Conservation (phyloP, 2,888 invertebrate genomes). For the Serrognathus titanus region DNA sequence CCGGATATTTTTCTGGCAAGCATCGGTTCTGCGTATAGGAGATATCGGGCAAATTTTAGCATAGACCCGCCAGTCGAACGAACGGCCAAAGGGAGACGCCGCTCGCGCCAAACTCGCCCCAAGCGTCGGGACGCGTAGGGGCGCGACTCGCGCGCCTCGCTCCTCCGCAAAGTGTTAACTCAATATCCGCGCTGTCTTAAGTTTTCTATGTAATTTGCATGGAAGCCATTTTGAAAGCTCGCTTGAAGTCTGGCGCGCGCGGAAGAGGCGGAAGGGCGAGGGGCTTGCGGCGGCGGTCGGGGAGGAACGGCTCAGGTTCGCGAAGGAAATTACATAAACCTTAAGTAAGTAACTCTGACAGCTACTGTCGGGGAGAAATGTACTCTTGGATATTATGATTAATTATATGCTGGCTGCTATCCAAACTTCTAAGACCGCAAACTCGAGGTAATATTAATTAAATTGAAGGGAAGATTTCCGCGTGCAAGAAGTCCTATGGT, state of each 20-base stretch:
- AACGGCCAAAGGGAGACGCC: not conserved
- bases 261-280: constrained; percentile 13
- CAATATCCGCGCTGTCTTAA: constrained; percentile 50
- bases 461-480: constrained; percentile 4
- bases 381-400: constrained; percentile 42
- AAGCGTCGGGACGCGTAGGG: not conserved
- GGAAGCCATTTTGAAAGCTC: constrained; percentile 50
- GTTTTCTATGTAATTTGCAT: constrained; percentile 51
- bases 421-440: constrained; percentile 12
- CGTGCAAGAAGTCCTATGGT: no score
- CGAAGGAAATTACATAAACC: constrained; percentile 49
- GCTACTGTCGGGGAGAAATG: constrained; percentile 40
- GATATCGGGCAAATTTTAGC: no score
- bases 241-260: constrained; percentile 29
- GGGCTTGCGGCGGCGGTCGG: constrained; percentile 17
- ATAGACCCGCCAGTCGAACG: not conserved
- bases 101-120: not conserved
- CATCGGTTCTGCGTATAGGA: no score
- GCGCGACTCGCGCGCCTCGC: not conserved
- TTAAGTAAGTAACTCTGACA: constrained; percentile 48
- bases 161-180: constrained; percentile 42
- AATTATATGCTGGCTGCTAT: constrained; percentile 34
- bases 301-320: constrained; percentile 34
- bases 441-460: constrained; percentile 19
- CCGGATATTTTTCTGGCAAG: no score